Evolutionary conservation across 2,113 vertebrate genomes (phyloP), one percentile per base, ranked within the genome.

Genomic region (Zootoca vivipara): DNA sequence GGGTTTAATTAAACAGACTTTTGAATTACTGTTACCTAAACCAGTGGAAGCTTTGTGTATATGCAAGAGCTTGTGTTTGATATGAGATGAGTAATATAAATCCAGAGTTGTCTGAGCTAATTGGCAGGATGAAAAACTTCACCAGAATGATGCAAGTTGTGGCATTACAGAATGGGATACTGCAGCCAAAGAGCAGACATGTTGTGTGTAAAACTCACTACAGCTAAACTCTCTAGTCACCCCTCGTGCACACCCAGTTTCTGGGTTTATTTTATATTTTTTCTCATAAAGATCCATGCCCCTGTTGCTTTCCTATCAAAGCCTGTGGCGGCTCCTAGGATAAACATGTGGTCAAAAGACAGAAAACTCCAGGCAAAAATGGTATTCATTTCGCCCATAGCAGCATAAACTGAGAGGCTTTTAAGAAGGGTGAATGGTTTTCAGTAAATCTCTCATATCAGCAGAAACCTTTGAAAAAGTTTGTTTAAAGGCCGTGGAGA

Each of bases 401-500:
- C 95, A 96, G 95, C 96, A 94, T 96, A 97, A 97, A 97, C 96
- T 96, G 94, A 96, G 91, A 96, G 96, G 96, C 97, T 97, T 97
- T 97, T 97, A 97, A 97, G 95, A 95, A 94, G 94, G 95, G 96
- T 90, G 95, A 96, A 96, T 96, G 96, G 96, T 97, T 96, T 97
- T 97, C 96, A 96, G 97, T 96, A 97, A 97, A 97, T 97, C 97
- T 97, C 95, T 97, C 96, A 94, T 97, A 97, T 97, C 97, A 97
- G 96, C 96, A 97, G 96, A 97, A 97, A 97, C 97, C 96, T 97
- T 96, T 97, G 96, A 97, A 97, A 97, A 97, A 96, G 96, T 97
- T 97, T 97, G 96, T 97, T 97, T 97, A 97, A 97, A 97, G 97
- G 96, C 96, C 92, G 93, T 93, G 94, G 96, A 97, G 97, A 97